These are phyloP conservation scores for Eira barbara DNA, from an alignment of 2,113 vertebrate genomes.

Conservation along the genomic window DNA sequence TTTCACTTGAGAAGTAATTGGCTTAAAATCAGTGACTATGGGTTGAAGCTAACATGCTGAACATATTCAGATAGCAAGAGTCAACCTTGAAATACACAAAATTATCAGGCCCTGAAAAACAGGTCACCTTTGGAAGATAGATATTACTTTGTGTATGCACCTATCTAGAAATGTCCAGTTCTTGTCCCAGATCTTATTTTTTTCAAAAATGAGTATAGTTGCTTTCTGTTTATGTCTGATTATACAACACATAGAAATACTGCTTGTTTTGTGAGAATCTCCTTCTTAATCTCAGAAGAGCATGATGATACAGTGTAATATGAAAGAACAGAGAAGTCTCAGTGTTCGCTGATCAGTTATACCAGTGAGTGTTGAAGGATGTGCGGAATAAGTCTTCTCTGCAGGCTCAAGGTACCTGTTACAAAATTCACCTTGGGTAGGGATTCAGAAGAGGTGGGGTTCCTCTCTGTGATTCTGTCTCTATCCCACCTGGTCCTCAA, in stretches of 20 bases:
- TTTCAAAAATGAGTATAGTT: neutral
- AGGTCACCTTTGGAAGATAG: neutral
- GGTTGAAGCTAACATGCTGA: neutral
- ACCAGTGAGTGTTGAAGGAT: neutral
- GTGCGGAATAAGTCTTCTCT: neutral
- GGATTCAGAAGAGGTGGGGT: too few species aligned
- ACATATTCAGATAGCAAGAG: neutral
- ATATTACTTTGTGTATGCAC: neutral
- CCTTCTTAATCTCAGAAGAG: neutral
- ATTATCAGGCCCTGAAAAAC: conserved; percentile 1
- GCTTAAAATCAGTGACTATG: conserved; percentile 26
- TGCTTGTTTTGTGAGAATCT: neutral
- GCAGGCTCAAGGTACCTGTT: neutral
- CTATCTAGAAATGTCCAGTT: neutral
- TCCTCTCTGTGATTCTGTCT: neutral
- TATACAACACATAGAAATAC: neutral
- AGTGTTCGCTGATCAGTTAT: neutral
- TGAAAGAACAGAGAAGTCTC: neutral
- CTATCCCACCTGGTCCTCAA: neutral
- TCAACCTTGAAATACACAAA: neutral
- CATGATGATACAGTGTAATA: neutral
- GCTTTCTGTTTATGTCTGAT: neutral
- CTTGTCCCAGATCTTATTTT: neutral
- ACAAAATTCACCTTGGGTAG: neutral
- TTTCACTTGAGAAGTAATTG: conserved; percentile 35